A percentile compares a stretch with the other conserved stretches of the same genome.
These are phyloP conservation scores for Bembecia ichneumoniformis DNA, from an alignment of 2,888 invertebrate species.

Conservation along the genomic window DNA sequence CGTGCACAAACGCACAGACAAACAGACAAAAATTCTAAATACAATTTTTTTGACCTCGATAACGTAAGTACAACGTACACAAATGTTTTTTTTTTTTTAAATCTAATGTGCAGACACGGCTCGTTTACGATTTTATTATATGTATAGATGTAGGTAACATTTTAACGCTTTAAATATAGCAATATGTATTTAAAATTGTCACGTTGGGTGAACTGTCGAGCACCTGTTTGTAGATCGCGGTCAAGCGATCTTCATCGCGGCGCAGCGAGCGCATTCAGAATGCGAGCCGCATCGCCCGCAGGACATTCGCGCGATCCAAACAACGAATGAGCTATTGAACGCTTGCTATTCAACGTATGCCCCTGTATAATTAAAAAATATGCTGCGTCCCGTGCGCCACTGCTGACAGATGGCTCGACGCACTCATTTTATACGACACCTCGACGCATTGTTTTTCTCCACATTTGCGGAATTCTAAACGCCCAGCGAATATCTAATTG, in stretches of 20 bases:
- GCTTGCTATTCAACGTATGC: slow-evolving; percentile 49
- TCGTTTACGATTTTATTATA: too few relatives aligned
- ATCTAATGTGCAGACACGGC: too few relatives aligned
- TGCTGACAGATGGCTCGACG: slow-evolving; percentile 49
- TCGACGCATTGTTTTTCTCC: slow-evolving; percentile 53
- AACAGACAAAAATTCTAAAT: too few relatives aligned
- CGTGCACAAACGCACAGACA: too few relatives aligned
- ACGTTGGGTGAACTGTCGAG: slow-evolving; percentile 19
- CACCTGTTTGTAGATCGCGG: slow-evolving; percentile 64
- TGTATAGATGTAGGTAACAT: too few relatives aligned
- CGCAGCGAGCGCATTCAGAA: slow-evolving; percentile 33
- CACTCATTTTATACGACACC: slow-evolving; percentile 37
- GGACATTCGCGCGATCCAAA: slow-evolving; percentile 45
- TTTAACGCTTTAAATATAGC: neutral
- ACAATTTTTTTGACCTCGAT: too few relatives aligned
- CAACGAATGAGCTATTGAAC: slow-evolving; percentile 18
- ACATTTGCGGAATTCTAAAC: slow-evolving; percentile 51
- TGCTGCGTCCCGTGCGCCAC: slow-evolving; percentile 33
- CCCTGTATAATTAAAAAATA: slow-evolving; percentile 58
- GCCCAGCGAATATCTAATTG: slow-evolving; percentile 35
- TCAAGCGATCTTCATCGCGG: slow-evolving; percentile 51
- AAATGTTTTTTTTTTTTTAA: too few relatives aligned
- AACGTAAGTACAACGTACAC: too few relatives aligned
- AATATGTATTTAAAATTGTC: slow-evolving; percentile 1
- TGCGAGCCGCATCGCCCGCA: slow-evolving; percentile 43